phyloP scores from a whole-genome alignment of 1,140 invertebrate genomes.

The Colletes gigas region DNA sequence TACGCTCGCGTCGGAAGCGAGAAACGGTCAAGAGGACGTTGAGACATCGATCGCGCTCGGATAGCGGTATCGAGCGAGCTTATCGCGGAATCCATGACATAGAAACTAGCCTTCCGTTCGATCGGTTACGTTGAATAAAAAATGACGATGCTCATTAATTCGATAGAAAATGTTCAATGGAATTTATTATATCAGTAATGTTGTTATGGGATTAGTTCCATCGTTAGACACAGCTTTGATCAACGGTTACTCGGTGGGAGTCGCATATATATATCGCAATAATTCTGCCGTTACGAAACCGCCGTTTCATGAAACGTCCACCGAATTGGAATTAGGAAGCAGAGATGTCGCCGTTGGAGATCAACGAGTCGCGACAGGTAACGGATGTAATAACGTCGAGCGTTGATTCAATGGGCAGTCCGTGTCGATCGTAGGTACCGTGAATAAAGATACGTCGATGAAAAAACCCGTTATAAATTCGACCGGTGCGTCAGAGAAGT shows the following conservation, averaged over 20 bases:
- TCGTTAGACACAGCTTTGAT: neutral
- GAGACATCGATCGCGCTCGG: constrained; percentile 21
- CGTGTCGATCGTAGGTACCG: constrained; percentile 1
- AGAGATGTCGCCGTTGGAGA: neutral
- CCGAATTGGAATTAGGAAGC: constrained; percentile 37
- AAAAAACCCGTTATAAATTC: constrained; percentile 31
- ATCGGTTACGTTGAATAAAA: constrained; percentile 20
- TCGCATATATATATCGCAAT: too few relatives aligned
- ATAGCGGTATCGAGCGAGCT: constrained; percentile 27
- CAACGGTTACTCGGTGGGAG: constrained; percentile 5
- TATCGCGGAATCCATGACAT: constrained; percentile 23
- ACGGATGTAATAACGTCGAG: constrained; percentile 20
- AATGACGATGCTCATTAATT: neutral
- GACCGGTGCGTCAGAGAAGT: neutral
- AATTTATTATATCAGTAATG: too few relatives aligned
- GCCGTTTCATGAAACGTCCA: constrained; percentile 22
- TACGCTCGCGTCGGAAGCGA: constrained; percentile 13
- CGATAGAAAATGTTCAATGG: too few relatives aligned
- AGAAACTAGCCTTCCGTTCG: constrained; percentile 19
- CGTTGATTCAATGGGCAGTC: constrained; percentile 10
- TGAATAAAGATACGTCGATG: neutral
- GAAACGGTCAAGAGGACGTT: constrained; percentile 33
- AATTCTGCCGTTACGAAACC: constrained; percentile 44
- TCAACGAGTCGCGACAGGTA: neutral
- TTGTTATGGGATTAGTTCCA: too few relatives aligned